Evolutionary conservation across 2,888 invertebrate species (phyloP).

Genomic region (Acleris sparsana): DNA sequence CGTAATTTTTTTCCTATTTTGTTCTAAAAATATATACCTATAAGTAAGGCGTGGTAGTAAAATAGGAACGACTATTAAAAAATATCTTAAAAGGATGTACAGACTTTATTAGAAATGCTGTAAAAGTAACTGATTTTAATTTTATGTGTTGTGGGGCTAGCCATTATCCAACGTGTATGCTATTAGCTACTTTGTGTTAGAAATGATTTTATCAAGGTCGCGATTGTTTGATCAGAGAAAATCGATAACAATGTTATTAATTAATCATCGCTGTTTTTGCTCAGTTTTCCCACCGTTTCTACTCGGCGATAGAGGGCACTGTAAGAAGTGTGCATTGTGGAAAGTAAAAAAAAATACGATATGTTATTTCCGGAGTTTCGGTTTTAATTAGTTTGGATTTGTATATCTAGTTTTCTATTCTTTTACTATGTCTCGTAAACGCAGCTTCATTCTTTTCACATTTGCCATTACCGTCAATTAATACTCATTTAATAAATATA

Average conservation of each 20-base stretch:
- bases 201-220: slow-evolving; percentile 33
- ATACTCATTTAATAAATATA: too few species aligned
- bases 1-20: too few species aligned
- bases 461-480: too few species aligned
- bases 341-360: slow-evolving; percentile 10
- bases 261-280: slow-evolving; percentile 48
- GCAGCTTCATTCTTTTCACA: too few species aligned
- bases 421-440: too few species aligned
- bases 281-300: slow-evolving; percentile 64
- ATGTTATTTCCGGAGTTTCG: slow-evolving; percentile 17
- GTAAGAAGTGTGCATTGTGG: slow-evolving; percentile 43
- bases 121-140: not conserved
- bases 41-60: too few species aligned
- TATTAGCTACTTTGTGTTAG: slow-evolving; percentile 18
- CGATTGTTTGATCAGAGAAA: slow-evolving; percentile 47
- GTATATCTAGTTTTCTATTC: too few species aligned
- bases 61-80: too few species aligned
- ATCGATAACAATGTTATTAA: slow-evolving; percentile 37
- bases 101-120: too few species aligned
- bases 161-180: not conserved
- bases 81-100: too few species aligned
- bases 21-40: too few species aligned
- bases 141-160: not conserved
- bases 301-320: slow-evolving; percentile 67
- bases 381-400: not conserved